Percentiles rank a stretch among this genome's conserved stretches.
These are phyloP conservation scores for Tamias sibiricus DNA, from an alignment of 2,113 vertebrate species.

Conservation along the genomic window DNA sequence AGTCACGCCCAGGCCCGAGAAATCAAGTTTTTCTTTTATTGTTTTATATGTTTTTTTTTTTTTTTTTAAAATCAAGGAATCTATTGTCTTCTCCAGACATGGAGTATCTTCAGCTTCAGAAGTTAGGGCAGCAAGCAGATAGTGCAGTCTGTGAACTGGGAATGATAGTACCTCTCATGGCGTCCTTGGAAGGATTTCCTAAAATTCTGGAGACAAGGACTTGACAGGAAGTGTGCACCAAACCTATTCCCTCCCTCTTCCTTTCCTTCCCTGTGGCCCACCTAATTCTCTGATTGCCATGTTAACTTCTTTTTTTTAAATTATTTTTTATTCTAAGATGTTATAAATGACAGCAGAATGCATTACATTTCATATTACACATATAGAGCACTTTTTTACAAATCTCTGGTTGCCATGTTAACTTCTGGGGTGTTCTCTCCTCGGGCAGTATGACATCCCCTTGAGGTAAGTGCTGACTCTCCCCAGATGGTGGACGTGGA, in stretches of 20 bases:
- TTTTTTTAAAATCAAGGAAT: background rate
- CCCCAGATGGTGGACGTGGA: no score
- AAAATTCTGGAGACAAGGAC: background rate
- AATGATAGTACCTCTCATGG: no score
- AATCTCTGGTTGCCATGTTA: rapidly evolving
- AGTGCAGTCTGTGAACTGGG: background rate
- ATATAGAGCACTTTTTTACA: no score
- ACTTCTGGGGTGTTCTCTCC: background rate
- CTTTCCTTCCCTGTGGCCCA: background rate
- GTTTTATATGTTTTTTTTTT: background rate
- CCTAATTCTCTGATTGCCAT: rapidly evolving
- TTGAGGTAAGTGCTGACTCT: background rate
- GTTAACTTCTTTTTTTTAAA: no score
- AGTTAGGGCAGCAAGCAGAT: background rate
- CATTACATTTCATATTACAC: no score
- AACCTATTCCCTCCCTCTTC: background rate
- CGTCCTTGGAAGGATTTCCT: background rate
- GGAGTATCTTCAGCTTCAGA: background rate
- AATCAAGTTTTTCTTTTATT: background rate
- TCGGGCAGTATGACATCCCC: rapidly evolving
- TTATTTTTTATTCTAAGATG: no score
- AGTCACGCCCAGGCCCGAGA: background rate
- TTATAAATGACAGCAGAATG: no score
- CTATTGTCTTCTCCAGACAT: background rate
- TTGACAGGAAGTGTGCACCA: background rate